Conservation (phyloP, 1,140 invertebrate genomes). For the Drosophila trapezifrons region DNA sequence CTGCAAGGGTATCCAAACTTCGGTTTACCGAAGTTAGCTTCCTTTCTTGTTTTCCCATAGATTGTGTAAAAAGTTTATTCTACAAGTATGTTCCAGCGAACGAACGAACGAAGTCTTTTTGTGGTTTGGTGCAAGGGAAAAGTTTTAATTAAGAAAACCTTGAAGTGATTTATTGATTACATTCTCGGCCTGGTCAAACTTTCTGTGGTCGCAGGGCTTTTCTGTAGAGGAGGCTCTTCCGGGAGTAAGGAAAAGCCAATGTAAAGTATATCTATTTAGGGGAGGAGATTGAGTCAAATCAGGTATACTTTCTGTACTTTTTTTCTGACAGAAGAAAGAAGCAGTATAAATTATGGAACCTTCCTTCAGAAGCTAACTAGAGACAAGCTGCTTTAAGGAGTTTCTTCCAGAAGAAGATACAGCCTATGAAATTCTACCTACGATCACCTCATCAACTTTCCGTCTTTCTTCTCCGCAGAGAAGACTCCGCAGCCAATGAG, state of each 20-base stretch:
- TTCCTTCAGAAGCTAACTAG: too few species aligned
- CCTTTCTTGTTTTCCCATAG: constrained; percentile 42
- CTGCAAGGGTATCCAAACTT: too few species aligned
- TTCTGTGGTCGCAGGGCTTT: constrained; percentile 37
- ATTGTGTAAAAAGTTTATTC: constrained; percentile 47
- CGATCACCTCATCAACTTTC: background rate
- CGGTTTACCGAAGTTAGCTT: too few species aligned
- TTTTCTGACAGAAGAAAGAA: too few species aligned
- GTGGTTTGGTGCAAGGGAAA: constrained; percentile 69
- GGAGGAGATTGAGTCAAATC: background rate
- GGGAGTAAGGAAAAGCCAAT: background rate
- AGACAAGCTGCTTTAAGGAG: too few species aligned
- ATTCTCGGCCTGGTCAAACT: constrained; percentile 46
- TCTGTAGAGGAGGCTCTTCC: constrained; percentile 1
- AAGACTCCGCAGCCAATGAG: constrained; percentile 15
- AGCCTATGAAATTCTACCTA: constrained; percentile 6
- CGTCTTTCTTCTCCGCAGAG: background rate
- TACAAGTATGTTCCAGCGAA: constrained; percentile 35
- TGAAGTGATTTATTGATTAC: constrained; percentile 84
- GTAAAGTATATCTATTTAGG: background rate
- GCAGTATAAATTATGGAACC: too few species aligned
- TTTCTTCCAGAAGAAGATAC: background rate
- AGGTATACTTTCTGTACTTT: too few species aligned
- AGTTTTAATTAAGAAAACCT: constrained; percentile 84
- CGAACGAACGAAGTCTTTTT: constrained; percentile 45